Conservation (phyloP, 2,113 vertebrate species). For the Porphyrio hochstetteri region DNA sequence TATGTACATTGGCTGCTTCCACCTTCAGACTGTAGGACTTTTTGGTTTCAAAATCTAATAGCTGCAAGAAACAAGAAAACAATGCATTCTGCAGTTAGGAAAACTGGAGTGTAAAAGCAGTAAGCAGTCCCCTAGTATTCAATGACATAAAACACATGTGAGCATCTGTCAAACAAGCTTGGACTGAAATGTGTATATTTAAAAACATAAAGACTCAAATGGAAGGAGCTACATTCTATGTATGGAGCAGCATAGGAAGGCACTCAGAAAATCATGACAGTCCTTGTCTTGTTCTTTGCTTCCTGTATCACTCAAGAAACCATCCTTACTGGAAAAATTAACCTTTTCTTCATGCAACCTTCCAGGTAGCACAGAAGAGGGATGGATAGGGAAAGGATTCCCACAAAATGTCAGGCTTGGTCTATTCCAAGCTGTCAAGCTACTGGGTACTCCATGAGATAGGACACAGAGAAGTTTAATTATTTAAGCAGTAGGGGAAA, state of each 20-base stretch:
- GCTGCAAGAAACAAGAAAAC: slow-evolving; percentile 70
- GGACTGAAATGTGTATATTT: slow-evolving; percentile 30
- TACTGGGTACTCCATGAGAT: not conserved
- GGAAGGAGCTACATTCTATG: slow-evolving; percentile 58
- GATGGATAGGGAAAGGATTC: not conserved
- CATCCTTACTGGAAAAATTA: not conserved
- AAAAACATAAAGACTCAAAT: slow-evolving; percentile 33
- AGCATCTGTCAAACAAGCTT: slow-evolving; percentile 45
- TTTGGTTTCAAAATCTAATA: slow-evolving; percentile 94
- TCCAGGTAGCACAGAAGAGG: not conserved
- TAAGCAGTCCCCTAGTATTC: not conserved
- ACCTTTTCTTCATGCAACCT: not conserved
- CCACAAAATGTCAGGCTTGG: not conserved
- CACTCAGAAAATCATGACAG: not conserved
- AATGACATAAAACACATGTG: slow-evolving; percentile 38
- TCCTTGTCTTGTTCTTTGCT: not conserved
- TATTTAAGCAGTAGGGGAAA: not conserved
- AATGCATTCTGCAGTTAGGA: not conserved
- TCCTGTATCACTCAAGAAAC: not conserved
- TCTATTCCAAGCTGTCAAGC: not conserved
- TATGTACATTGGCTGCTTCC: slow-evolving; percentile 89
- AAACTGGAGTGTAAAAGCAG: not conserved
- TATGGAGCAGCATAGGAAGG: slow-evolving; percentile 24
- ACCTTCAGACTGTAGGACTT: slow-evolving; percentile 90
- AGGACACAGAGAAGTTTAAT: not conserved